Evolutionary conservation across 1,140 invertebrate genomes (phyloP).

Genomic region (Pollicipes pollicipes): DNA sequence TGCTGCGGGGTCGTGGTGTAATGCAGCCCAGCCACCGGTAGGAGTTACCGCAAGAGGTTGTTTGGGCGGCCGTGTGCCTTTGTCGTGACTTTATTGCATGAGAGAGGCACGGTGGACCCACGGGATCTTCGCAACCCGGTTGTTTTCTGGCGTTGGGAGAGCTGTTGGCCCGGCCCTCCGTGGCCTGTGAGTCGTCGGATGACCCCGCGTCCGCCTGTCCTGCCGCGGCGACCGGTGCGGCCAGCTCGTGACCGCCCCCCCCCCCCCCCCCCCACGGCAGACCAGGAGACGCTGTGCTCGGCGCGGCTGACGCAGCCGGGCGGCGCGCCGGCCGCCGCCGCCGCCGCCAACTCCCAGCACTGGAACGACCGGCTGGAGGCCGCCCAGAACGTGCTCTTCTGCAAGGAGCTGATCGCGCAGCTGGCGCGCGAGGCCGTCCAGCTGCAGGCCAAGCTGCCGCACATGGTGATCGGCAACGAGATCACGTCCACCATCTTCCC

Average conservation of each 20-base stretch:
- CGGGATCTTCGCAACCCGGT: too few relatives aligned
- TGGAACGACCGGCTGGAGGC: slow-evolving; percentile 92
- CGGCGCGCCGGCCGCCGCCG: slow-evolving; percentile 25
- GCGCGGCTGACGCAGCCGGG: background rate
- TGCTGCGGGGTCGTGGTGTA: too few relatives aligned
- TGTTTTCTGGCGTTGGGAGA: too few relatives aligned
- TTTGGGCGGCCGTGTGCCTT: too few relatives aligned
- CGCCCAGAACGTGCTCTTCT: slow-evolving; percentile 92
- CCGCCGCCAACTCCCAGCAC: slow-evolving; percentile 46
- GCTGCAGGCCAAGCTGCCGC: slow-evolving; percentile 74
- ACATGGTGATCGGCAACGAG: slow-evolving; percentile 91
- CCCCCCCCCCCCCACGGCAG: slow-evolving; percentile 5
- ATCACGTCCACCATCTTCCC: slow-evolving; percentile 89
- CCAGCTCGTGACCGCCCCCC: slow-evolving; percentile 7
- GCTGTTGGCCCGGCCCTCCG: too few relatives aligned
- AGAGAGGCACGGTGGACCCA: too few relatives aligned
- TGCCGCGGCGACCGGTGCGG: background rate
- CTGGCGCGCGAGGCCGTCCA: slow-evolving; percentile 87
- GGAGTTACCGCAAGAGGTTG: too few relatives aligned
- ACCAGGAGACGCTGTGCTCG: background rate
- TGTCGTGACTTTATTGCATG: too few relatives aligned
- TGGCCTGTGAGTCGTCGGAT: too few relatives aligned
- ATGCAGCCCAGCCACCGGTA: too few relatives aligned
- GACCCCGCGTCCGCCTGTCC: too few relatives aligned
- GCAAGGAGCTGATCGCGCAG: slow-evolving; percentile 89